These are phyloP conservation scores for Pseudonaja textilis DNA, from an alignment of 2,113 vertebrate species.

Conservation along the genomic window DNA sequence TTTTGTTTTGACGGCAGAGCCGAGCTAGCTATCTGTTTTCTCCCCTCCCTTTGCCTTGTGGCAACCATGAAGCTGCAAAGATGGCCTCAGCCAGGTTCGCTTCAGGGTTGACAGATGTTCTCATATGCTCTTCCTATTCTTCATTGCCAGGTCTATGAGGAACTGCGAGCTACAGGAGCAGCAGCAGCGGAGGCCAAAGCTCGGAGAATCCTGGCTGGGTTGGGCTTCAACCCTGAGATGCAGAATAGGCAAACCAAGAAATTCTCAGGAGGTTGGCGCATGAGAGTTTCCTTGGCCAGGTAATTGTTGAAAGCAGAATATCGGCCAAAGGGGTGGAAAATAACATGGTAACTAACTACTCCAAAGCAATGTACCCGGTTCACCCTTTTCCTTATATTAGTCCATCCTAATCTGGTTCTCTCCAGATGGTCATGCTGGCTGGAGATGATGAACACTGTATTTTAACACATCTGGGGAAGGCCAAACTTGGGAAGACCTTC, in stretches of 20 bases:
- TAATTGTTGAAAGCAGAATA: constrained; percentile 35
- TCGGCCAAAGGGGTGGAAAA: neutral
- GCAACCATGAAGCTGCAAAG: too few relatives aligned
- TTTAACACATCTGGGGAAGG: neutral
- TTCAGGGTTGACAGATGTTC: neutral
- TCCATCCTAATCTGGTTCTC: neutral
- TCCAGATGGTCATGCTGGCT: neutral
- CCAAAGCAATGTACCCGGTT: neutral
- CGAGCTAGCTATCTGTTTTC: too few relatives aligned
- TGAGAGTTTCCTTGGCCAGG: constrained; percentile 92
- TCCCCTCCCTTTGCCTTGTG: too few relatives aligned
- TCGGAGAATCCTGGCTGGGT: constrained; percentile 85
- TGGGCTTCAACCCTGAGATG: constrained; percentile 90
- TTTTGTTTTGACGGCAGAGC: too few relatives aligned
- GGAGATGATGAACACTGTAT: neutral
- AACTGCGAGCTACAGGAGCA: constrained; percentile 81
- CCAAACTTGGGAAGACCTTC: neutral
- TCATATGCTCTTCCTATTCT: neutral
- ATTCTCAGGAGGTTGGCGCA: constrained; percentile 92
- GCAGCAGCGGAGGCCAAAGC: constrained; percentile 89
- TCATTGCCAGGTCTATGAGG: constrained; percentile 82
- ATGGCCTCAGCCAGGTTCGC: too few relatives aligned
- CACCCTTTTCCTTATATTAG: neutral
- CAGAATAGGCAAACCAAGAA: constrained; percentile 88
- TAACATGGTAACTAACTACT: neutral